These are phyloP conservation scores for Caenorhabditis drosophilae DNA, from an alignment of 2,888 invertebrate species.

Conservation along the genomic window DNA sequence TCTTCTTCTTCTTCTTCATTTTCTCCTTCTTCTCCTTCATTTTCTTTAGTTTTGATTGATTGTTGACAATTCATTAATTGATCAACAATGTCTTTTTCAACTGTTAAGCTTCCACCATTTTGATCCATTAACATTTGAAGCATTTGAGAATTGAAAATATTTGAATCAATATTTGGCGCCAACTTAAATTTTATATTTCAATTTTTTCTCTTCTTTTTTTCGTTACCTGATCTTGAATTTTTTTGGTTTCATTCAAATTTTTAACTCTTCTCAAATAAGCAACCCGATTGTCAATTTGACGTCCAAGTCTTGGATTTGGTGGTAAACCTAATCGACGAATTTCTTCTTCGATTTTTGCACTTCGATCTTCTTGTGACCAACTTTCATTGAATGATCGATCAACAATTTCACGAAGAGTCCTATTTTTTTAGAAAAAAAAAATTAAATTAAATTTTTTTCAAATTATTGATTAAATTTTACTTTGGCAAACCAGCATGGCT, in stretches of 20 bases:
- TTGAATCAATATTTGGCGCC: background rate
- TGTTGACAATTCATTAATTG: conserved; percentile 8
- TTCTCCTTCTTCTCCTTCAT: background rate
- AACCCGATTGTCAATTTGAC: conserved; percentile 55
- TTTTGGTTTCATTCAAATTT: conserved; percentile 43
- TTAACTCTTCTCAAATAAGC: conserved; percentile 54
- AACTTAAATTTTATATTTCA: too few species aligned
- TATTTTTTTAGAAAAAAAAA: conserved; percentile 9
- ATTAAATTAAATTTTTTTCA: background rate
- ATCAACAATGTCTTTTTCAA: conserved; percentile 17
- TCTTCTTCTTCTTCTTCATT: background rate
- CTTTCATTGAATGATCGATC: conserved; percentile 48
- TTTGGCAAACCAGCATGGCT: conserved; percentile 53
- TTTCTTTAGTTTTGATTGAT: background rate
- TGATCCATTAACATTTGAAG: conserved; percentile 20
- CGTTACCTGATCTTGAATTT: conserved; percentile 23
- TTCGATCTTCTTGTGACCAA: conserved; percentile 37
- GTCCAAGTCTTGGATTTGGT: conserved; percentile 45
- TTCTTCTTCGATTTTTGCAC: conserved; percentile 45
- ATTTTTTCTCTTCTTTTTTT: too few species aligned
- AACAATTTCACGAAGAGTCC: conserved; percentile 53
- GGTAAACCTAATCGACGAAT: conserved; percentile 49
- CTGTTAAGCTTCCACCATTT: conserved; percentile 21
- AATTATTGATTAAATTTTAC: conserved; percentile 10
- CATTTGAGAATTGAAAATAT: conserved; percentile 7